Percentiles rank a stretch among this genome's conserved stretches.
phyloP scores from a whole-genome alignment of 1,140 invertebrate genomes.

The Caenorhabditis briggsae region DNA sequence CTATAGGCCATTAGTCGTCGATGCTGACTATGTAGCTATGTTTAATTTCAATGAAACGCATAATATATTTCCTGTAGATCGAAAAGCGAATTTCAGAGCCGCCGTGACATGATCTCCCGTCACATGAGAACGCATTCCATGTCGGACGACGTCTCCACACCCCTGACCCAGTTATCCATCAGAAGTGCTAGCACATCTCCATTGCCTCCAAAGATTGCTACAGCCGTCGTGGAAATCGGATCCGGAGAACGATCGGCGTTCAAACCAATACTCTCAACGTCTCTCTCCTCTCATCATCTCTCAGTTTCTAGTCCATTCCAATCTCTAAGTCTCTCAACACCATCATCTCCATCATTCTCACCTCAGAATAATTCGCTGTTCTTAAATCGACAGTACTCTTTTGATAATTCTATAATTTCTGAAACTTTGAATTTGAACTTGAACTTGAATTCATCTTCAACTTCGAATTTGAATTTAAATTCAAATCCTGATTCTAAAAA shows the following conservation, averaged over 20 bases:
- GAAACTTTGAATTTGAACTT: no score
- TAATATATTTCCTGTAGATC: no score
- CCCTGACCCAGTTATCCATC: conserved; percentile 27
- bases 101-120: conserved; percentile 74
- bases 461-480: no score
- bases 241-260: conserved; percentile 55
- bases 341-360: conserved; percentile 18
- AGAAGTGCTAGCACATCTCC: conserved; percentile 27
- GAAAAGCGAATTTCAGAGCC: conserved; percentile 68
- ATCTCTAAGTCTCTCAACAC: conserved; percentile 45
- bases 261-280: conserved; percentile 30
- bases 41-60: neutral
- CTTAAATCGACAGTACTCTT: conserved; percentile 8
- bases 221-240: conserved; percentile 17
- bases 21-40: no score
- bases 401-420: neutral
- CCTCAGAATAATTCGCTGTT: conserved; percentile 2
- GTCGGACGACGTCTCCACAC: conserved; percentile 54
- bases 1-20: no score
- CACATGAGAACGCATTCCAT: conserved; percentile 78
- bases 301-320: conserved; percentile 44
- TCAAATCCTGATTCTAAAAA: no score
- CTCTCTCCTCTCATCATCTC: conserved; percentile 1
- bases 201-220: conserved; percentile 46
- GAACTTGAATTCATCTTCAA: no score